These are phyloP conservation scores for Pelobates fuscus DNA, from an alignment of 2,113 vertebrate species.

Conservation along the genomic window DNA sequence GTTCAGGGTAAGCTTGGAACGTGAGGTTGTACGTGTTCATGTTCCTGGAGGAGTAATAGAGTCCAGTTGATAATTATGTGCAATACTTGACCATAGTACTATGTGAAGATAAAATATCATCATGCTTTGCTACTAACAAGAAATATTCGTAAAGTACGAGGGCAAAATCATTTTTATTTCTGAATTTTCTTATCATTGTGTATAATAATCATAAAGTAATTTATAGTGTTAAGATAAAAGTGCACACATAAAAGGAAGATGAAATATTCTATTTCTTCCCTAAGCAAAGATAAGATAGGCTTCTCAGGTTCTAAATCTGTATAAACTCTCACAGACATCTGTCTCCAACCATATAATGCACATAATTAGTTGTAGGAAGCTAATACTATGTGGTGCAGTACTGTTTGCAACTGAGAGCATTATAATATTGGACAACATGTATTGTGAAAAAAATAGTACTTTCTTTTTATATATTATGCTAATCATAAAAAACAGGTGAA, in stretches of 20 bases:
- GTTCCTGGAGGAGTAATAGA: not conserved
- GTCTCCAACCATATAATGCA: not conserved
- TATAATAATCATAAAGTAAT: not conserved
- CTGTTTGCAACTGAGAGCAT: too few relatives aligned
- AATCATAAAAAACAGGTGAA: too few relatives aligned
- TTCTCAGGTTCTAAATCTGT: not conserved
- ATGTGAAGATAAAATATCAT: not conserved
- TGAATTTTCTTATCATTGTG: not conserved
- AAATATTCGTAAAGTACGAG: too few relatives aligned
- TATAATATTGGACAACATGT: too few relatives aligned
- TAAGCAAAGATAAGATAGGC: not conserved
- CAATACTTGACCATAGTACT: not conserved
- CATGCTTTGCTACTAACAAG: not conserved
- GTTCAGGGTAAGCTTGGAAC: slow-evolving; percentile 5
- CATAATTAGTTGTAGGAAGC: too few relatives aligned
- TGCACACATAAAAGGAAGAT: not conserved
- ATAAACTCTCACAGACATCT: not conserved
- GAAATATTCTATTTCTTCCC: not conserved
- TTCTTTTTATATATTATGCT: too few relatives aligned
- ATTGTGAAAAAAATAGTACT: too few relatives aligned
- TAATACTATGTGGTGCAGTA: too few relatives aligned
- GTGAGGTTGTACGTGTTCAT: not conserved
- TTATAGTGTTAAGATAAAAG: not conserved
- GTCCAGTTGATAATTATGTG: not conserved
- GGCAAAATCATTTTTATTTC: not conserved